Evolutionary conservation across 2,888 invertebrate genomes (phyloP), one percentile per base, ranked within the genome.

Genomic region (Chymomyza caudatula): DNA sequence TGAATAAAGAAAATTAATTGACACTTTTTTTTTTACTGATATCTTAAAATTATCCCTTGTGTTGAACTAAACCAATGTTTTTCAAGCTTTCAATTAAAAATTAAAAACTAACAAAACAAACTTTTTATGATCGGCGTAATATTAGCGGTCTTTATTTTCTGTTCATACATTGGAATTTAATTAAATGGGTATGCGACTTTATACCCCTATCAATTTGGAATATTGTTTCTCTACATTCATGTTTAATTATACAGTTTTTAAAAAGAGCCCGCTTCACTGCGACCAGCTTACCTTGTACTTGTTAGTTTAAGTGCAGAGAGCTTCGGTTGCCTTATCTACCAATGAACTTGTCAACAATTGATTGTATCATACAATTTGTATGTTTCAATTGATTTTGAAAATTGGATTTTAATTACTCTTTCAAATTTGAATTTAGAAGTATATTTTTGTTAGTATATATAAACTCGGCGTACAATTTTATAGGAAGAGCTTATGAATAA

Each of bases 101-200:
- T n/a, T n/a, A n/a, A n/a, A n/a, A n/a, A n/a, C n/a, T n/a, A n/a
- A n/a, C n/a, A n/a, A n/a, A n/a, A n/a, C n/a, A n/a, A n/a, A n/a
- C n/a, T 95, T 71, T 92, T 96, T 59, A 94, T 97, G 77, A 91
- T 96, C 69, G 90, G 94, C 76, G 94, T 95, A 75, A 92, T 97
- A 66, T 94, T 96, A 89, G 92, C 94, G 86, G 95, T 96, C 66
- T 96, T 97, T 91, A 91, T 94, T 70, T 87, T 96, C 77, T 96
- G 96, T 92, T 96, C 96, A 77, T 96, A 95, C 91, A 88, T 97
- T 89, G 96, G 95, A 85, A 94, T 97, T 90, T 94, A 90, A 85
- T 17, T 25, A 42, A 67, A 29, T 8, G 29, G 29, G 11, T 37
- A 2, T 11, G 2, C 11, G 4, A n/a, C n/a, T n/a, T n/a, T 49